Conservation (phyloP, 37 sponge, comb jelly and placozoan genomes). For the Hexactinellida sp. region DNA sequence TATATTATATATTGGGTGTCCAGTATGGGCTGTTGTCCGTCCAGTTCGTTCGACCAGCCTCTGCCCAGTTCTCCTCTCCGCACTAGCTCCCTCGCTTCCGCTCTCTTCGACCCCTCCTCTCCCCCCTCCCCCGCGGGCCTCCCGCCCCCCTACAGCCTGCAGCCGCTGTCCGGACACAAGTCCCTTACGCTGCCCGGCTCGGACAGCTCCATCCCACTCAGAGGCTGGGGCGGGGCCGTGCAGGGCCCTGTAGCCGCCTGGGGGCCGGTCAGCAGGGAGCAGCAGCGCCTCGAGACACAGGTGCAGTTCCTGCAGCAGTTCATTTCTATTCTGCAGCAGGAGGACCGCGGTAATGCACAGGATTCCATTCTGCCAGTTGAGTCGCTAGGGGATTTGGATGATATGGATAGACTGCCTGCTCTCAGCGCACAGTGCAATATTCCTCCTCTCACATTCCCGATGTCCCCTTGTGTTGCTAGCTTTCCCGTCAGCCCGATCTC, state of each 20-base stretch:
- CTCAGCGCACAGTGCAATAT: not conserved
- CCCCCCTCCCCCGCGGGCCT: not conserved
- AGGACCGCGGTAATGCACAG: not conserved
- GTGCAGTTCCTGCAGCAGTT: not conserved
- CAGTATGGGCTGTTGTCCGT: not conserved
- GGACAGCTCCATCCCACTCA: not conserved
- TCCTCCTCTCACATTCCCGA: not conserved
- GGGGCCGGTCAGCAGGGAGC: not conserved
- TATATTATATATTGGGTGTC: too few relatives aligned
- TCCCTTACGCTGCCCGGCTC: not conserved
- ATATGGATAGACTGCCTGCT: not conserved
- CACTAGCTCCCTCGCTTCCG: not conserved
- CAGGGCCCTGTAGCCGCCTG: not conserved
- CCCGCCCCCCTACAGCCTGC: not conserved
- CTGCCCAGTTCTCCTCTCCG: not conserved
- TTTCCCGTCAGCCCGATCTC: not conserved
- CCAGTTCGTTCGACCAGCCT: not conserved
- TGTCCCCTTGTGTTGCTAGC: not conserved
- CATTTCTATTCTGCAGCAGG: not conserved
- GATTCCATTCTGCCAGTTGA: not conserved
- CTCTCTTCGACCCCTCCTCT: not conserved
- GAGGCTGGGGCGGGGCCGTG: conserved; percentile 11
- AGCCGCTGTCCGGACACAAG: not conserved
- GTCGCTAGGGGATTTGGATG: not conserved
- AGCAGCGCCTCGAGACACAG: not conserved